phyloP scores from a whole-genome alignment of 2,797 vertebrate genomes.

The Mormyrops attenuatus region DNA sequence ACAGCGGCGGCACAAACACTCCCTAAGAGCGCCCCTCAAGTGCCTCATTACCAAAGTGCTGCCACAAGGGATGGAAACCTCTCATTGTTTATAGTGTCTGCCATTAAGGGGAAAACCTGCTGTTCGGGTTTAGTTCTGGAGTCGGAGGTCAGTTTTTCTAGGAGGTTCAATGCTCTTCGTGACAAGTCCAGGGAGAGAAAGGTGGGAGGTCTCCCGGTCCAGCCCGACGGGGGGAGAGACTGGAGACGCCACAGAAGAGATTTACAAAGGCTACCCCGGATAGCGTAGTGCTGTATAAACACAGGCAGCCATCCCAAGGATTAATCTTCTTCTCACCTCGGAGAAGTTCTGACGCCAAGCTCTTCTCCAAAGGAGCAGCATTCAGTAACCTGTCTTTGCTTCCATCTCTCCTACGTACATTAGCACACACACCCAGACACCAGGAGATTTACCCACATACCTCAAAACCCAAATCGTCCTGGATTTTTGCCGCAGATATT shows the following conservation, averaged over 20 bases:
- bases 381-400: not conserved
- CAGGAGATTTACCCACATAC: not conserved
- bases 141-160: not conserved
- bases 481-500: not conserved
- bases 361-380: not conserved
- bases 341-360: not conserved
- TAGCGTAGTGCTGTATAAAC: not conserved
- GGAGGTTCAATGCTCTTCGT: not conserved
- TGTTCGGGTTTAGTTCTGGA: not conserved
- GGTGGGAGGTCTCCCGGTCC: not conserved
- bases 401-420: not conserved
- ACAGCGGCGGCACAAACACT: not conserved
- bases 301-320: not conserved
- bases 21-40: not conserved
- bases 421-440: not conserved
- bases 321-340: not conserved
- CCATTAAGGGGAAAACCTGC: not conserved
- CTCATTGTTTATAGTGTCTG: not conserved
- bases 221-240: not conserved
- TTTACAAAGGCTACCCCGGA: not conserved
- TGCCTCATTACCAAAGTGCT: not conserved
- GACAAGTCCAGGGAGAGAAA: not conserved
- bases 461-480: not conserved
- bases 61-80: not conserved
- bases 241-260: not conserved